Percentiles rank a stretch among this genome's conserved stretches.
These are phyloP conservation scores for Diabrotica balteata DNA, from an alignment of 2,888 invertebrate species.

Conservation along the genomic window DNA sequence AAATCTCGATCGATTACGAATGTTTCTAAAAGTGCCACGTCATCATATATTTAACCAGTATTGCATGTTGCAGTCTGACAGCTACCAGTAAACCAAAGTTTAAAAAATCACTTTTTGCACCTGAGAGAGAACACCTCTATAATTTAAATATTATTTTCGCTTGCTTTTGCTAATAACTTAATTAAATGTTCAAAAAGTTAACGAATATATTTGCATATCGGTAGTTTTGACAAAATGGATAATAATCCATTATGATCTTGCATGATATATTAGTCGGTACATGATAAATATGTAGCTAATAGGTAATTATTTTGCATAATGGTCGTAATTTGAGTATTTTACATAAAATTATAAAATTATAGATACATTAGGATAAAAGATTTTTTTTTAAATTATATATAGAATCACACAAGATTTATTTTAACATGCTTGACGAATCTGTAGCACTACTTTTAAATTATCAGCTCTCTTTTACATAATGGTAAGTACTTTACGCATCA, in stretches of 20 bases:
- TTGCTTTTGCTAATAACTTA: not conserved
- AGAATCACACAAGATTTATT: too few species aligned
- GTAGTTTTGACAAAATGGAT: not conserved
- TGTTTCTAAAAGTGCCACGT: constrained; percentile 2
- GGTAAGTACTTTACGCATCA: not conserved
- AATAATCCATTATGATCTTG: too few species aligned
- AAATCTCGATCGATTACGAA: not conserved
- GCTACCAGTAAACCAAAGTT: constrained; percentile 2
- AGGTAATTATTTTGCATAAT: not conserved
- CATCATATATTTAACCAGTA: constrained; percentile 1
- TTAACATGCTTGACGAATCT: too few species aligned
- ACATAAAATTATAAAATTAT: not conserved
- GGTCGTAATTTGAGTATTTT: not conserved
- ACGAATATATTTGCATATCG: not conserved
- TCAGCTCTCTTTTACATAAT: too few species aligned
- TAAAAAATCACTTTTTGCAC: constrained; percentile 11
- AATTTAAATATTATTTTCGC: constrained; percentile 10
- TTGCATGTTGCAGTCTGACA: constrained; percentile 8
- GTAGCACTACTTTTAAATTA: too few species aligned
- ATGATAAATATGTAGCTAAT: not conserved
- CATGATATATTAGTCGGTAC: too few species aligned
- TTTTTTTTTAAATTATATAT: too few species aligned
- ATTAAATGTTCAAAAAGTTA: constrained; percentile 1
- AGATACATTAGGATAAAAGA: too few species aligned
- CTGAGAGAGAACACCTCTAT: not conserved